Evolutionary conservation across 2,113 vertebrate genomes (phyloP).

Genomic region (Corythoichthys haematopterus): DNA sequence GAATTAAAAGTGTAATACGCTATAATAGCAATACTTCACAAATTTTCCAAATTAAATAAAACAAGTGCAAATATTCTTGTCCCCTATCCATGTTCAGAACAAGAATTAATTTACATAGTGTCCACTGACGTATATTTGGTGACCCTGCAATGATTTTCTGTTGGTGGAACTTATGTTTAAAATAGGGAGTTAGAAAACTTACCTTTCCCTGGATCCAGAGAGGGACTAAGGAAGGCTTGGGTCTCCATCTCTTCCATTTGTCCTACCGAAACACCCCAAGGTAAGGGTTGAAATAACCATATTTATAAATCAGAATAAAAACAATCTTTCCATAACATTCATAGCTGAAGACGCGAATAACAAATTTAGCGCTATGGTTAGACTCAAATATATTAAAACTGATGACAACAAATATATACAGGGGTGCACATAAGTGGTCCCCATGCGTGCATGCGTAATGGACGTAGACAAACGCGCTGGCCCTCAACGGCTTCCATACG

Average conservation of each 20-base stretch:
- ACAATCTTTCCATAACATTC: neutral
- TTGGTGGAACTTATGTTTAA: neutral
- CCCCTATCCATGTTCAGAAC: too few species aligned
- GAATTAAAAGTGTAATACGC: neutral
- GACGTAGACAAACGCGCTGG: too few species aligned
- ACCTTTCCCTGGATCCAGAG: constrained; percentile 36
- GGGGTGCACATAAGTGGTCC: too few species aligned
- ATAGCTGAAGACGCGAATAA: neutral
- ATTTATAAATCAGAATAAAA: neutral
- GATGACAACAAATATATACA: neutral
- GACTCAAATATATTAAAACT: neutral
- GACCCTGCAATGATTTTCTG: too few species aligned
- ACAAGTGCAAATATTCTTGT: too few species aligned
- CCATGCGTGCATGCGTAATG: too few species aligned
- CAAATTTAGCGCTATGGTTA: neutral
- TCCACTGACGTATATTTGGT: too few species aligned
- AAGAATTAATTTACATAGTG: too few species aligned
- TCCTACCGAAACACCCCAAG: constrained; percentile 23
- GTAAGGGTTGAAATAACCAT: neutral
- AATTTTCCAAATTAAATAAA: too few species aligned
- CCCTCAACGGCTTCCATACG: too few species aligned
- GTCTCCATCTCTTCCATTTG: constrained; percentile 56
- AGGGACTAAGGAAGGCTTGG: constrained; percentile 50
- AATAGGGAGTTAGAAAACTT: constrained; percentile 7
- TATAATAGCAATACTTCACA: too few species aligned